Evolutionary conservation across 2,113 vertebrate species (phyloP).

Genomic region (Notothenia coriiceps): DNA sequence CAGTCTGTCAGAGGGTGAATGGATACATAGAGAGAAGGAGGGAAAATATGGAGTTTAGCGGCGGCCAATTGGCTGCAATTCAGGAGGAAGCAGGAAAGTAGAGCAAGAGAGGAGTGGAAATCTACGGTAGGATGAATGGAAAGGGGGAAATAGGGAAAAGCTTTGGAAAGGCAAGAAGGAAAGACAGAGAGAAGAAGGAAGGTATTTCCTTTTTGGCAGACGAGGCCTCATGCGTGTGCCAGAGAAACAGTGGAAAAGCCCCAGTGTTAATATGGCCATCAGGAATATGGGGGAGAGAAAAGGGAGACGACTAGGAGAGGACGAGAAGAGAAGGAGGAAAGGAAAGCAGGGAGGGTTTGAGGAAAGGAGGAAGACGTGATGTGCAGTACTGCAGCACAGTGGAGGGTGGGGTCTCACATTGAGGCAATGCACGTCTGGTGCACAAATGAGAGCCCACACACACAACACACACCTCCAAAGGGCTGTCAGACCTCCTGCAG

Average conservation of each 20-base stretch:
- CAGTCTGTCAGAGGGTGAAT: conserved; percentile 51
- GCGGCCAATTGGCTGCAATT: conserved; percentile 48
- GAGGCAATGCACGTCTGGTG: conserved; percentile 64
- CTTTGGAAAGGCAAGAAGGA: conserved; percentile 35
- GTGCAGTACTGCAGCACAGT: conserved; percentile 73
- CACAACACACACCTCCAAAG: conserved; percentile 29
- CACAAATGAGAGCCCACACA: conserved; percentile 50
- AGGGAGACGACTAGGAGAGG: background rate
- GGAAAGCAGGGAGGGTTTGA: conserved; percentile 29
- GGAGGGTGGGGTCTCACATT: conserved; percentile 70
- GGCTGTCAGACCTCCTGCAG: conserved; percentile 35
- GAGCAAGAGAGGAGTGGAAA: conserved; percentile 46
- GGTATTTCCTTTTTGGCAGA: conserved; percentile 46
- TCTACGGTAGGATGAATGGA: conserved; percentile 30
- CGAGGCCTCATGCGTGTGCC: conserved; percentile 20
- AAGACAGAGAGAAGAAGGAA: conserved; percentile 26
- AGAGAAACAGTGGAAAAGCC: conserved; percentile 64
- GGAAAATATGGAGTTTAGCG: conserved; percentile 29
- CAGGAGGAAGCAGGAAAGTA: conserved; percentile 52
- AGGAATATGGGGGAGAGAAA: conserved; percentile 48
- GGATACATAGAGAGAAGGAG: conserved; percentile 18
- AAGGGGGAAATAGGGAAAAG: background rate
- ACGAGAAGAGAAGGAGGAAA: conserved; percentile 11
- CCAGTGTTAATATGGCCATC: conserved; percentile 59
- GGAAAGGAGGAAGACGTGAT: conserved; percentile 57